Base-by-base conservation (phyloP, 2,797 vertebrate species). In the Steatocranus sp. region DNA sequence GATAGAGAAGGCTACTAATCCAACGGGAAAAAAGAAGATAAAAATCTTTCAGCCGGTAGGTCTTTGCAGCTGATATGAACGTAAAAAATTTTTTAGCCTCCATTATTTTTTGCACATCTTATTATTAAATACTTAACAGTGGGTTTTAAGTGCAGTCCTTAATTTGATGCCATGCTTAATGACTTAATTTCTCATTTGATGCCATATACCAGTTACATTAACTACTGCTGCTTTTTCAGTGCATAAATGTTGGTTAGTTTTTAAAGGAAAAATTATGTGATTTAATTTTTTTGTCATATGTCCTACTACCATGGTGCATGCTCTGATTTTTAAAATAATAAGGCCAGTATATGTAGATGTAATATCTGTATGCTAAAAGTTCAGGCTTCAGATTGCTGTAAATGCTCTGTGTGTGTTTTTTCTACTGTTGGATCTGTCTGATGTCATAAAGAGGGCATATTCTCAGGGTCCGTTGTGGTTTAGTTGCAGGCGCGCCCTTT, bases 1-100 rank as follows among this genome's bases (percentile, higher is more conserved):
- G 86, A 99, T 99, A 89, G 99, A 99, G 95, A 99, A 99, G 89
- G 97, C 99, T 32, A 97, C 96, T 23, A 97, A 99, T 93, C 98
- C 98, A 38, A 99, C 97, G 61, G 98, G 98, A 78, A 99, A 99
- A 95, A 99, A 99, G 94, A 99, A 98, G 86, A 97, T 99, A 10
- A 99, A 99, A 96, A 99, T 99, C 95, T 99, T 99, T 96, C 98
- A 99, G 89, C 98, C 98, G 93, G 99, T 99, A 96, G 95, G 98
- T 98, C 68, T 38, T 74, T 77, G n/a, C 25, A 80, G n/a, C 51
- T 74, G 27, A 18, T 81, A 10, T 61, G 6, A 79, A 14, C 5
- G 18, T 46, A 7, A 75, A 51, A 6, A 3, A 4, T 0, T 0
- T 32, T 81, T 53, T 15, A 76, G 5, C 5, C 5, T 32, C 20